A percentile compares a stretch with the other conserved stretches of the same genome.
phyloP scores from a whole-genome alignment of 2,797 vertebrate genomes.

The Anguilla marmorata region DNA sequence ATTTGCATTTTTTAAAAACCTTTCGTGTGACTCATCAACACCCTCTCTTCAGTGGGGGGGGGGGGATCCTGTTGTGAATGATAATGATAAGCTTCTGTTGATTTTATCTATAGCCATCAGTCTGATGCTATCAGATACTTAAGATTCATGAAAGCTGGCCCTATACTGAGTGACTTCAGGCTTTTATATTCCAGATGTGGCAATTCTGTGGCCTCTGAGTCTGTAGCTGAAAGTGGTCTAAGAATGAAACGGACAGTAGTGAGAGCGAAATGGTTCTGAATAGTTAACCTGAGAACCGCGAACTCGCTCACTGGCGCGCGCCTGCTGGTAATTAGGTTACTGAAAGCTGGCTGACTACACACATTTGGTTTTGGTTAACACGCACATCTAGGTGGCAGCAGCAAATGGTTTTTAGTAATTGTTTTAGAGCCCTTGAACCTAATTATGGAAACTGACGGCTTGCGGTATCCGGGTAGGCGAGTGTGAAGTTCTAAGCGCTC shows the following conservation, averaged over 20 bases:
- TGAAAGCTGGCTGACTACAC: constrained; percentile 50
- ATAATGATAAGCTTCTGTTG: background rate
- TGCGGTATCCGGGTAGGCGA: background rate
- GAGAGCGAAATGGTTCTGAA: background rate
- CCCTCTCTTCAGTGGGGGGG: background rate
- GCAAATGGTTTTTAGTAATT: constrained; percentile 53
- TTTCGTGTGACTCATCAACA: constrained; percentile 20
- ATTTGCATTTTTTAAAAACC: background rate
- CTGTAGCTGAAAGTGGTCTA: constrained; percentile 56
- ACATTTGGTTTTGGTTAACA: constrained; percentile 40
- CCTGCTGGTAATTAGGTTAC: constrained; percentile 64
- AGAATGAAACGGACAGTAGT: constrained; percentile 45
- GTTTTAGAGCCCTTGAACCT: constrained; percentile 44
- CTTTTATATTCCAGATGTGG: background rate
- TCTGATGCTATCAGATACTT: background rate
- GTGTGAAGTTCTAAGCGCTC: background rate
- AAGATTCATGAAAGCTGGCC: background rate
- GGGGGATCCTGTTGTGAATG: background rate
- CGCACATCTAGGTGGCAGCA: constrained; percentile 49
- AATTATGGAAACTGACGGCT: constrained; percentile 5
- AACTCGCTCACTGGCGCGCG: too few relatives aligned
- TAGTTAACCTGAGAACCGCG: constrained; percentile 43
- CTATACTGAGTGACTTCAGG: constrained; percentile 6
- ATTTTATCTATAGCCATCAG: background rate
- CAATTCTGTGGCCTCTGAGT: constrained; percentile 55